Conservation (phyloP, 2,888 invertebrate genomes). For the Gortyna flavago region DNA sequence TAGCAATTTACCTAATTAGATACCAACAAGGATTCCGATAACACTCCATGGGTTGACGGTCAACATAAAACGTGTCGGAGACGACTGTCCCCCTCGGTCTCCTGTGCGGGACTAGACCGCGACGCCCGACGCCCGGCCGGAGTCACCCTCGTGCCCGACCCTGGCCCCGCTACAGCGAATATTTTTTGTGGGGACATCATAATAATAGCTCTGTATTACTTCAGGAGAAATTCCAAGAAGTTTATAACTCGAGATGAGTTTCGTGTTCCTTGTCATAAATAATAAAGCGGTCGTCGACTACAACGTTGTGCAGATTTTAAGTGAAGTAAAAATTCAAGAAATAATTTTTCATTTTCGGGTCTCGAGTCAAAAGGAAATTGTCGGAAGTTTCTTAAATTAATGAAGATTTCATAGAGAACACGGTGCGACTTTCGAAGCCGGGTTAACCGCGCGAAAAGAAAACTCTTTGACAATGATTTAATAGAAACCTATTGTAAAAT, state of each 20-base stretch:
- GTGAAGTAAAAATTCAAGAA: slow-evolving; percentile 88
- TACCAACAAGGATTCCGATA: slow-evolving; percentile 38
- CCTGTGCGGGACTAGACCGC: slow-evolving; percentile 71
- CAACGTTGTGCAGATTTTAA: slow-evolving; percentile 89
- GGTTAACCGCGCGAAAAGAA: slow-evolving; percentile 52
- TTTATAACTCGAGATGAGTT: slow-evolving; percentile 91
- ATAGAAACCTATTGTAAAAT: slow-evolving; percentile 51
- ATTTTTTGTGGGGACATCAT: slow-evolving; percentile 90
- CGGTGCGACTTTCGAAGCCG: slow-evolving; percentile 68
- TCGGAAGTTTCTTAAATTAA: slow-evolving; percentile 82
- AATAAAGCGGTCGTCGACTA: slow-evolving; percentile 90
- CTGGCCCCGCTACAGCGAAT: slow-evolving; percentile 81
- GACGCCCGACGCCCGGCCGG: slow-evolving; percentile 60
- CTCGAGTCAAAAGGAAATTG: slow-evolving; percentile 80
- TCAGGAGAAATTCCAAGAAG: slow-evolving; percentile 90
- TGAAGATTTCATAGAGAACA: slow-evolving; percentile 80
- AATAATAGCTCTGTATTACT: slow-evolving; percentile 90
- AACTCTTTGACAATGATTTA: slow-evolving; percentile 49
- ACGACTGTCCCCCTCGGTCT: slow-evolving; percentile 71
- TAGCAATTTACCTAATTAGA: slow-evolving; percentile 29
- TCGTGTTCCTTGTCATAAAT: slow-evolving; percentile 90
- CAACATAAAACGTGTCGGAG: slow-evolving; percentile 45
- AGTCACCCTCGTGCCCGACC: slow-evolving; percentile 72
- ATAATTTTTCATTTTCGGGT: slow-evolving; percentile 86
- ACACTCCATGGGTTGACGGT: slow-evolving; percentile 30